These are phyloP conservation scores for Scaptodrosophila latifasciaeformis DNA, from an alignment of 2,888 invertebrate species.

Conservation along the genomic window DNA sequence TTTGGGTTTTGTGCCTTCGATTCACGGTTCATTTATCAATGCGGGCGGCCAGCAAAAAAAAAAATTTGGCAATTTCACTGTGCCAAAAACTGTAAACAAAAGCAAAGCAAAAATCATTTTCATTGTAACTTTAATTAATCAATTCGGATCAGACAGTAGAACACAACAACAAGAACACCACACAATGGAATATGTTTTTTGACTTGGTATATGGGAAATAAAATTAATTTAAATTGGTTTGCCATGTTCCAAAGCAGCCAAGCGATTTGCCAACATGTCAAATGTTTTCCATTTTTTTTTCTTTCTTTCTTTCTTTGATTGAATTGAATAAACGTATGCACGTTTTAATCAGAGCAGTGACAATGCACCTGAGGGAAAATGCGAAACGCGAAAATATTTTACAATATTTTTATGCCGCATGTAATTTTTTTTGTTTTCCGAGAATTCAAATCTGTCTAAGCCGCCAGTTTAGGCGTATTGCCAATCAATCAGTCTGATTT, in stretches of 20 bases:
- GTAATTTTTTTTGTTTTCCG: constrained; percentile 1
- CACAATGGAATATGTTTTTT: too few relatives aligned
- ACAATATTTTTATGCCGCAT: too few relatives aligned
- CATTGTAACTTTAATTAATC: constrained; percentile 42
- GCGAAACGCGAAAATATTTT: too few relatives aligned
- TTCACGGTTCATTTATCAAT: constrained; percentile 48
- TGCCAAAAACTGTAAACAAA: constrained; percentile 6
- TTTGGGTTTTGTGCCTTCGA: constrained; percentile 19
- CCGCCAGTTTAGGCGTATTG: constrained; percentile 45
- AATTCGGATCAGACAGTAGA: constrained; percentile 20
- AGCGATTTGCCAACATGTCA: too few relatives aligned
- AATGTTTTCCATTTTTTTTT: too few relatives aligned
- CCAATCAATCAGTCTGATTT: constrained; percentile 46
- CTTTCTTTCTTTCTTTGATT: too few relatives aligned
- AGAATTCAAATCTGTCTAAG: constrained; percentile 34
- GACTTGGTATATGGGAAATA: too few relatives aligned
- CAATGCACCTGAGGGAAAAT: background rate
- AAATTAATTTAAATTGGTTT: too few relatives aligned
- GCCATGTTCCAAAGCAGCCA: too few relatives aligned
- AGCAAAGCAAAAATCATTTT: constrained; percentile 15
- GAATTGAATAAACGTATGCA: too few relatives aligned
- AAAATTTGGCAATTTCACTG: constrained; percentile 14
- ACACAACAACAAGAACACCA: too few relatives aligned
- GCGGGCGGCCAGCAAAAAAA: constrained; percentile 5
- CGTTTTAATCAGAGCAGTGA: too few relatives aligned